These are phyloP conservation scores for Oophaga pumilio DNA, from an alignment of 2,113 vertebrate species.

Conservation along the genomic window DNA sequence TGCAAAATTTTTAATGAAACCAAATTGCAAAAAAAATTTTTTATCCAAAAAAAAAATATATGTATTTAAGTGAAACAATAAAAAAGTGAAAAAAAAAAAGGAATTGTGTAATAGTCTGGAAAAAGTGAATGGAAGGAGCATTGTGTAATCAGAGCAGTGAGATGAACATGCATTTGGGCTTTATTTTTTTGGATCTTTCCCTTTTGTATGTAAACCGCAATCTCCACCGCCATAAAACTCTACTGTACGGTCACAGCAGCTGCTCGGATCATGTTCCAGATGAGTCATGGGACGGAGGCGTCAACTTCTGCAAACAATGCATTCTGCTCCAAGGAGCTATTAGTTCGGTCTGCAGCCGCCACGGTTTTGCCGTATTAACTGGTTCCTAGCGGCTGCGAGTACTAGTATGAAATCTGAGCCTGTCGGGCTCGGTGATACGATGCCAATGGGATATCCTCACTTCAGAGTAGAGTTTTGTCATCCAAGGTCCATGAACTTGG, in stretches of 20 bases:
- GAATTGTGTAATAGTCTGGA: neutral
- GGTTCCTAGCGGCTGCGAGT: neutral
- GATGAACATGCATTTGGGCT: neutral
- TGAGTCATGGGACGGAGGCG: neutral
- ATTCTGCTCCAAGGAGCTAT: neutral
- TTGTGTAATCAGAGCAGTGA: neutral
- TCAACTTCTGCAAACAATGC: constrained; percentile 4
- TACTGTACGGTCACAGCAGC: constrained; percentile 14
- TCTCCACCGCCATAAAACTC: neutral
- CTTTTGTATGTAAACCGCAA: neutral
- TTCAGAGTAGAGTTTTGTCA: too few relatives aligned
- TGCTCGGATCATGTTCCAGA: constrained; percentile 26
- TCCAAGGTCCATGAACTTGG: too few relatives aligned
- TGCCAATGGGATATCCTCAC: too few relatives aligned
- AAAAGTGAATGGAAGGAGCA: neutral
- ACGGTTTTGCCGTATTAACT: neutral
- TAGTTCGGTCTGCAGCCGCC: neutral
- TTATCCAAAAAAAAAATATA: too few relatives aligned
- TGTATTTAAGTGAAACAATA: too few relatives aligned
- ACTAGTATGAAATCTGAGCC: neutral
- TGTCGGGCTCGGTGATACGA: neutral
- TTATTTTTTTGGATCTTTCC: neutral
- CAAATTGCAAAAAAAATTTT: too few relatives aligned
- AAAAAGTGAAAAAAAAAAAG: neutral
- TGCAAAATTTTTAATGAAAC: too few relatives aligned